phyloP scores from a whole-genome alignment of 2,888 invertebrate species.

The Rapana venosa region DNA sequence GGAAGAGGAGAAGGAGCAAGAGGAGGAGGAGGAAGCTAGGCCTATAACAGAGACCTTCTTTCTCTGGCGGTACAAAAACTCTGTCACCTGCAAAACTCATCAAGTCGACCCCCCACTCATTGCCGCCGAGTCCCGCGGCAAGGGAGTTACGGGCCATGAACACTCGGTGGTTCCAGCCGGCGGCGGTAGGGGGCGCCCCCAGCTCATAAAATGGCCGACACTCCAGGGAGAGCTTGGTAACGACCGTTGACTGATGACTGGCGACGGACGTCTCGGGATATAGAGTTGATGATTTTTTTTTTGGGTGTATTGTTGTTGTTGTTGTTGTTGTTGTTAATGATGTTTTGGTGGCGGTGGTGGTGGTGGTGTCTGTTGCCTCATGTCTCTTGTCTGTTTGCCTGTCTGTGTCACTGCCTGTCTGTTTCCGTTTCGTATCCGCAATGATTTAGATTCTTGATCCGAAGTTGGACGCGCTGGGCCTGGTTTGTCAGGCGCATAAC shows the following conservation, averaged over 20 bases:
- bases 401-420: background rate
- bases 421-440: background rate
- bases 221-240: conserved; percentile 29
- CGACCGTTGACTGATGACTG: conserved; percentile 34
- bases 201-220: conserved; percentile 32
- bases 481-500: too few relatives aligned
- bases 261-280: background rate
- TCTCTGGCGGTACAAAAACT: background rate
- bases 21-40: background rate
- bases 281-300: background rate
- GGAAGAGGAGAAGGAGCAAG: background rate
- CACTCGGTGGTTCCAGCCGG: conserved; percentile 36
- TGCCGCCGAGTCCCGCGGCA: background rate
- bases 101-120: conserved; percentile 32
- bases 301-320: background rate
- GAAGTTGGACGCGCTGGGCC: too few relatives aligned
- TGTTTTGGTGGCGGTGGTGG: background rate
- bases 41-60: background rate
- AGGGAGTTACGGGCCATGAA: conserved; percentile 43
- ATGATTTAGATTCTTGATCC: too few relatives aligned
- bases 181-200: conserved; percentile 29
- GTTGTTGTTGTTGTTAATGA: background rate
- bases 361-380: background rate
- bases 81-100: conserved; percentile 36
- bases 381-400: background rate